phyloP scores from a whole-genome alignment of 1,140 invertebrate species.

The Drosophila orosa region DNA sequence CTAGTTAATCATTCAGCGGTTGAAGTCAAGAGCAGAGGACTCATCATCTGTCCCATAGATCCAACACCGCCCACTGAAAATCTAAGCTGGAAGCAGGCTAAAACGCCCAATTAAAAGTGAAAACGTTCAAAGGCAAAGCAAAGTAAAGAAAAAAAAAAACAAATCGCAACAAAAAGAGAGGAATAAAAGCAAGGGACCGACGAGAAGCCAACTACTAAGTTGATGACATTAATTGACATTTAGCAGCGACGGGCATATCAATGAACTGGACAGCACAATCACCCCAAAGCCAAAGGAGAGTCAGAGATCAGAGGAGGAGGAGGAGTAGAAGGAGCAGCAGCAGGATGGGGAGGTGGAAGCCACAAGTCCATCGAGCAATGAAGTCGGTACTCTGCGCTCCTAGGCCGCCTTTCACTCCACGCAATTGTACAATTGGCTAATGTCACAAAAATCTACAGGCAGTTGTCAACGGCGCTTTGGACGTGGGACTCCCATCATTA shows the following conservation, averaged over 20 bases:
- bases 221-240: constrained; percentile 83
- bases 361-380: constrained; percentile 31
- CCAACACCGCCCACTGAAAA: constrained; percentile 48
- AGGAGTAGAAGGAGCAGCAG: not conserved
- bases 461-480: constrained; percentile 74
- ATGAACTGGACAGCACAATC: constrained; percentile 79
- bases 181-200: constrained; percentile 32
- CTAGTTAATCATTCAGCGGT: constrained; percentile 31
- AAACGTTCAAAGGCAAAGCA: constrained; percentile 63
- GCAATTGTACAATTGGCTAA: constrained; percentile 81
- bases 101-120: constrained; percentile 78
- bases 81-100: constrained; percentile 51
- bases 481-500: constrained; percentile 82
- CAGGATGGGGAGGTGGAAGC: constrained; percentile 1
- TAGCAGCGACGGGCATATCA: constrained; percentile 80
- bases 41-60: constrained; percentile 9
- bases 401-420: constrained; percentile 76
- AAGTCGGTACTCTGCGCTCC: constrained; percentile 43
- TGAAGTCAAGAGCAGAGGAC: constrained; percentile 71
- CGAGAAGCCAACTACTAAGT: constrained; percentile 53
- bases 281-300: constrained; percentile 58
- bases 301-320: constrained; percentile 17
- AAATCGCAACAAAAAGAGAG: constrained; percentile 20
- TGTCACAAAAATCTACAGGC: constrained; percentile 77
- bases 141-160: constrained; percentile 1